These are phyloP conservation scores for Agonopterix heracliana DNA, from an alignment of 2,888 invertebrate genomes.

Conservation along the genomic window DNA sequence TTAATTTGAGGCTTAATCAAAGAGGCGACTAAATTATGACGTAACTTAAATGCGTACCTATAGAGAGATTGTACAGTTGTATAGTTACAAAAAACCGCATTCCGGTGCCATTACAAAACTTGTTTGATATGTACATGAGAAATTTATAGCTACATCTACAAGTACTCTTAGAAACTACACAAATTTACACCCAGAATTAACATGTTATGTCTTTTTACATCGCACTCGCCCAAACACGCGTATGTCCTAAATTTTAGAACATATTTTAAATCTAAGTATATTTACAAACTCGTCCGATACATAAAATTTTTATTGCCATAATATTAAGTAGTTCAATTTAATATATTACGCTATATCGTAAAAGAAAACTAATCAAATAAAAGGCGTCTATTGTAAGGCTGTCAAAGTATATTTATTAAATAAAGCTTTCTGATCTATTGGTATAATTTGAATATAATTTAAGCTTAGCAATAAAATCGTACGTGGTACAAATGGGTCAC, in stretches of 20 bases:
- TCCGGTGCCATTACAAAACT: slow-evolving; percentile 41
- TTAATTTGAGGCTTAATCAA: slow-evolving; percentile 21
- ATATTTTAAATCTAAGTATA: slow-evolving; percentile 26
- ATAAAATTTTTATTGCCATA: slow-evolving; percentile 6
- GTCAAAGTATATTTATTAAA: slow-evolving; percentile 29
- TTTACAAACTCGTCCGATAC: slow-evolving; percentile 15
- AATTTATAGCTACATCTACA: slow-evolving; percentile 29
- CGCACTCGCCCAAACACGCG: slow-evolving; percentile 29
- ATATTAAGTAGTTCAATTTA: slow-evolving; percentile 8
- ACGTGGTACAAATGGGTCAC: too few species aligned
- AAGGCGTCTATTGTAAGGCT: slow-evolving; percentile 37
- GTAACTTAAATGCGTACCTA: slow-evolving; percentile 52
- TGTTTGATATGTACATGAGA: slow-evolving; percentile 65
- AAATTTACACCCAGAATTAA: slow-evolving; percentile 45
- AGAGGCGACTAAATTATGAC: slow-evolving; percentile 23
- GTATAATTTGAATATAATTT: slow-evolving; percentile 21
- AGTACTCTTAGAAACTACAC: slow-evolving; percentile 35
- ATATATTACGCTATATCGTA: slow-evolving; percentile 20
- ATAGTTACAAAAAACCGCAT: slow-evolving; percentile 40
- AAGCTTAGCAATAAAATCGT: not conserved
- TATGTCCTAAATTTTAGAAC: slow-evolving; percentile 67
- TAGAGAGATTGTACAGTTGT: slow-evolving; percentile 43
- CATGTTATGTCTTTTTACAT: slow-evolving; percentile 35
- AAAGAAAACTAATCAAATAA: slow-evolving; percentile 18
- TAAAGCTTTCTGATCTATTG: slow-evolving; percentile 46